These are phyloP conservation scores for Bruchidius siliquastri DNA, from an alignment of 2,888 invertebrate genomes.

Conservation along the genomic window DNA sequence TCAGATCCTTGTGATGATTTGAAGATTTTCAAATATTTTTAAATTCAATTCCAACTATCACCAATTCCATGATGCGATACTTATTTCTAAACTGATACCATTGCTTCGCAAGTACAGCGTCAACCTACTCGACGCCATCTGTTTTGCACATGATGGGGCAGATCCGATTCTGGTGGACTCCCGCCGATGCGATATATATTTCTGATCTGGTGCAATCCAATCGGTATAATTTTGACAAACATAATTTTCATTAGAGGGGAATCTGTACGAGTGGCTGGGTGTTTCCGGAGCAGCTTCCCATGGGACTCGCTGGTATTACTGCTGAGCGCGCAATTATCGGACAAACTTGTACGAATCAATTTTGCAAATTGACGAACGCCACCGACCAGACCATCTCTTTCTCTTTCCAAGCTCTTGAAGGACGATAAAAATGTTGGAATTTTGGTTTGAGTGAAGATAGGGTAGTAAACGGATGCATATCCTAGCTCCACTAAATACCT, in stretches of 20 bases:
- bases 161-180: background rate
- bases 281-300: slow-evolving; percentile 16
- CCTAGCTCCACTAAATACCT: too few relatives aligned
- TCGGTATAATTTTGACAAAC: slow-evolving; percentile 38
- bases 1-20: too few relatives aligned
- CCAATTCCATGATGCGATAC: too few relatives aligned
- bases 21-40: too few relatives aligned
- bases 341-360: slow-evolving; percentile 45
- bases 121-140: too few relatives aligned
- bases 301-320: slow-evolving; percentile 38
- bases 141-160: background rate
- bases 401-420: background rate
- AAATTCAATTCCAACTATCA: too few relatives aligned
- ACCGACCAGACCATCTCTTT: background rate
- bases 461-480: too few relatives aligned
- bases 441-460: too few relatives aligned
- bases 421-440: background rate
- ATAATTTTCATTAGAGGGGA: slow-evolving; percentile 43
- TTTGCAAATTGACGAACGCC: slow-evolving; percentile 38
- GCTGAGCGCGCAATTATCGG: slow-evolving; percentile 48
- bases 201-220: slow-evolving; percentile 21
- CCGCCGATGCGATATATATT: slow-evolving; percentile 9
- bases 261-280: slow-evolving; percentile 35
- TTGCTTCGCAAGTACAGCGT: too few relatives aligned
- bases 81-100: too few relatives aligned